Evolutionary conservation across 2,797 vertebrate species (phyloP).

Genomic region (Anguilla megastoma): DNA sequence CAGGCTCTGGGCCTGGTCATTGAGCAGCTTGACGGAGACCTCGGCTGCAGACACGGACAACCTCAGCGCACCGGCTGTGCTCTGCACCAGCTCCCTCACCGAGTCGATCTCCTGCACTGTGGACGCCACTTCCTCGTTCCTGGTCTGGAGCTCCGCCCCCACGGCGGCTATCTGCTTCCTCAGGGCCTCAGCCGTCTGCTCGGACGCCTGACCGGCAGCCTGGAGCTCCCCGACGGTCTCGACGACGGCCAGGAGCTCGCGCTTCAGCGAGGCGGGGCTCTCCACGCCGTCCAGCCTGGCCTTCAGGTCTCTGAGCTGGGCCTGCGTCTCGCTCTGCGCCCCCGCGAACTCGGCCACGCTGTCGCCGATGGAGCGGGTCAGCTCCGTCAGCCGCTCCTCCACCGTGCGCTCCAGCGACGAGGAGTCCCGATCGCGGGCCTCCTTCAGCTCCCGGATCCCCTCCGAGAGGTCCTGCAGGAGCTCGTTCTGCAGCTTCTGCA

Average conservation of each 20-base stretch:
- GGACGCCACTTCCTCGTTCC: conserved; percentile 83
- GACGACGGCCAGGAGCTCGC: conserved; percentile 76
- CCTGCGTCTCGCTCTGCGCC: conserved; percentile 82
- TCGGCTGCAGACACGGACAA: conserved; percentile 71
- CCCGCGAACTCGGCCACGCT: conserved; percentile 84
- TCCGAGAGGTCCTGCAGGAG: conserved; percentile 86
- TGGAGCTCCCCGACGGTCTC: conserved; percentile 73
- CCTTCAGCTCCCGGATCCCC: conserved; percentile 86
- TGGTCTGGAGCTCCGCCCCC: conserved; percentile 85
- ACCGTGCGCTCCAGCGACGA: conserved; percentile 87
- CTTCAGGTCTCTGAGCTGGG: conserved; percentile 82
- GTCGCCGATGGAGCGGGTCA: conserved; percentile 85
- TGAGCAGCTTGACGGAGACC: conserved; percentile 62
- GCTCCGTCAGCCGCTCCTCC: conserved; percentile 87
- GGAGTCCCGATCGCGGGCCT: conserved; percentile 85
- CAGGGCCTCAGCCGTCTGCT: conserved; percentile 71
- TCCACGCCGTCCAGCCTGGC: conserved; percentile 75
- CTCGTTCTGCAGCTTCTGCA: conserved; percentile 92
- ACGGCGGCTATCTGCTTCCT: conserved; percentile 78
- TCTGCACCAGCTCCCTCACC: conserved; percentile 75
- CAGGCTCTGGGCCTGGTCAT: conserved; percentile 65
- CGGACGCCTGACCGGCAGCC: conserved; percentile 63
- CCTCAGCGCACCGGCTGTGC: conserved; percentile 68
- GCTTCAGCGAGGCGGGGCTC: conserved; percentile 63
- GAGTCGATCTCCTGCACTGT: conserved; percentile 81